These are phyloP conservation scores for Ardeotis arabs DNA, from an alignment of 2,113 vertebrate genomes.

Conservation along the genomic window DNA sequence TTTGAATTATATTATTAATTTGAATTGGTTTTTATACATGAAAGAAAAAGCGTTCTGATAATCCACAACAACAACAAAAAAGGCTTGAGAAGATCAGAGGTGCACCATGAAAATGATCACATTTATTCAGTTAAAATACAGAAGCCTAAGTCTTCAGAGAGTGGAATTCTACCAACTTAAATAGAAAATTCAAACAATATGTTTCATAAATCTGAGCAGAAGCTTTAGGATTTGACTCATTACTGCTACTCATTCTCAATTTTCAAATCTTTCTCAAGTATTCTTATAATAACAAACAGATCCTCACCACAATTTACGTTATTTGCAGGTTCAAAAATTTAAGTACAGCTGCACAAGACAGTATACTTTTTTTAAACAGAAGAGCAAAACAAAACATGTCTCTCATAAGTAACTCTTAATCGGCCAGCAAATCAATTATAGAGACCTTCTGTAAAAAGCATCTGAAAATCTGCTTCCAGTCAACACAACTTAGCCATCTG, in stretches of 20 bases:
- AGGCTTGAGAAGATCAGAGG: background rate
- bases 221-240: slow-evolving; percentile 15
- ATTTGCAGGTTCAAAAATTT: slow-evolving; percentile 55
- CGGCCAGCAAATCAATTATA: slow-evolving; percentile 47
- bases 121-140: background rate
- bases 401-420: slow-evolving; percentile 54
- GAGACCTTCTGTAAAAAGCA: slow-evolving; percentile 43
- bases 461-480: slow-evolving; percentile 65
- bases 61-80: background rate
- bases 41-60: background rate
- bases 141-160: background rate
- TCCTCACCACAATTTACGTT: background rate
- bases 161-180: slow-evolving; percentile 8
- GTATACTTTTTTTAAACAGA: background rate
- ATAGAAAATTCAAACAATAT: background rate
- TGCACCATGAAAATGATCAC: background rate
- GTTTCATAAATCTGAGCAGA: background rate
- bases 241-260: background rate
- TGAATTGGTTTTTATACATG: background rate
- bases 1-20: background rate
- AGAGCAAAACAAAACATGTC: slow-evolving; percentile 26
- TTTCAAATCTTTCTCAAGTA: background rate
- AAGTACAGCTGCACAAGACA: slow-evolving; percentile 33
- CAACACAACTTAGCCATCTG: slow-evolving; percentile 63
- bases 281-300: background rate